Percentiles rank a stretch among this genome's conserved stretches.
Conservation (phyloP, 2,797 vertebrate genomes). For the Anabacerthia variegaticeps region DNA sequence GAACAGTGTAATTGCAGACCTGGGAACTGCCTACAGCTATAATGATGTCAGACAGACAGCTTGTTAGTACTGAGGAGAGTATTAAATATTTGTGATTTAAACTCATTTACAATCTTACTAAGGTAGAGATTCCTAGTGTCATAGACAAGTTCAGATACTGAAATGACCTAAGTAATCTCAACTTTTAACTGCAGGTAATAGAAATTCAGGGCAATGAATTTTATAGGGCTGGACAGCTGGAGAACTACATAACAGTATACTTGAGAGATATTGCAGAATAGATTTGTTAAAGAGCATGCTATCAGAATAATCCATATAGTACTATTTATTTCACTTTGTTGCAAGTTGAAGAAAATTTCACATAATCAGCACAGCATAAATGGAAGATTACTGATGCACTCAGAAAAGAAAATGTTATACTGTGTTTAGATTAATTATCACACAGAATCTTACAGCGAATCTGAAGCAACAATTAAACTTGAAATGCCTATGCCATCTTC, state of each 20-base stretch:
- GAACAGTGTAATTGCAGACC: background rate
- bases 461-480: slow-evolving; percentile 38
- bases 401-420: background rate
- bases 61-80: background rate
- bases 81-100: background rate
- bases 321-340: background rate
- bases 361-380: background rate
- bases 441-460: background rate
- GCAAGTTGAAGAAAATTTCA: background rate
- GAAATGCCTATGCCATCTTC: slow-evolving; percentile 62
- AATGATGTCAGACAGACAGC: background rate
- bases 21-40: background rate
- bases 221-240: background rate
- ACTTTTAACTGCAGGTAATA: background rate
- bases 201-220: background rate
- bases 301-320: background rate
- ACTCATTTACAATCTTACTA: background rate
- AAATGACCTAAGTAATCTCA: background rate
- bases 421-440: slow-evolving; percentile 4
- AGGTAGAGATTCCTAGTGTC: background rate
- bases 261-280: background rate
- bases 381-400: background rate
- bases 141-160: background rate
- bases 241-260: background rate
- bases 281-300: background rate